phyloP scores from a whole-genome alignment of 2,888 invertebrate species.

The Troides helena region DNA sequence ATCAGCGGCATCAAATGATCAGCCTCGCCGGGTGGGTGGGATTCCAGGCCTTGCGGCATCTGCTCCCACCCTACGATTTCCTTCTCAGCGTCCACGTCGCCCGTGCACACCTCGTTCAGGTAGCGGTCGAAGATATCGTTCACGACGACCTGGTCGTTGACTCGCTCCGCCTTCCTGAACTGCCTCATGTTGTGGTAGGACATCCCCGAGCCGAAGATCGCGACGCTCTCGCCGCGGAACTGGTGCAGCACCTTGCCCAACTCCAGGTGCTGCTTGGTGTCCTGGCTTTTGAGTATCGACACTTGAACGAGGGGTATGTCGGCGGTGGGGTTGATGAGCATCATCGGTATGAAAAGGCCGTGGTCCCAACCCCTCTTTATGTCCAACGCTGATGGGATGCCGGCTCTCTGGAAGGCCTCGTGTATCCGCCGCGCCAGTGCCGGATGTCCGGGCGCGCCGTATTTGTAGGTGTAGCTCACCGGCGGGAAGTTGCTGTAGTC shows the following conservation, averaged over 20 bases:
- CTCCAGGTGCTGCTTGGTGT: conserved; percentile 45
- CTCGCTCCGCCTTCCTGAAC: conserved; percentile 31
- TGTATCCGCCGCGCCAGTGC: conserved; percentile 45
- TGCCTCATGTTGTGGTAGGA: conserved; percentile 48
- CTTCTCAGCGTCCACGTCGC: conserved; percentile 29
- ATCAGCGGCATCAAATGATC: conserved; percentile 56
- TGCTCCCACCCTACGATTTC: conserved; percentile 42
- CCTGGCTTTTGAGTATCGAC: conserved; percentile 48
- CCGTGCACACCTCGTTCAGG: conserved; percentile 39
- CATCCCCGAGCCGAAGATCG: conserved; percentile 52
- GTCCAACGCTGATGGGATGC: conserved; percentile 43
- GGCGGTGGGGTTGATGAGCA: conserved; percentile 51
- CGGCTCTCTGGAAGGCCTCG: conserved; percentile 43
- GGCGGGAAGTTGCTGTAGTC: conserved; percentile 53
- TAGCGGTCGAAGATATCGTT: conserved; percentile 41
- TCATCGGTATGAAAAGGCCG: conserved; percentile 57
- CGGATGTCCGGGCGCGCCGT: conserved; percentile 45
- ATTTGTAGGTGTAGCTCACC: conserved; percentile 48
- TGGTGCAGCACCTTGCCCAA: conserved; percentile 46
- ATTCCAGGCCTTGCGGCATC: conserved; percentile 37
- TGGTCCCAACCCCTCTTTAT: conserved; percentile 54
- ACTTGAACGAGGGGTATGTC: conserved; percentile 52
- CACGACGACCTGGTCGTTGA: conserved; percentile 34
- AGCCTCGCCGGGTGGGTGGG: conserved; percentile 46
- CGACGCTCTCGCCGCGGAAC: conserved; percentile 48